These are phyloP conservation scores for Folsomia candida DNA, from an alignment of 2,888 invertebrate species.

Conservation along the genomic window DNA sequence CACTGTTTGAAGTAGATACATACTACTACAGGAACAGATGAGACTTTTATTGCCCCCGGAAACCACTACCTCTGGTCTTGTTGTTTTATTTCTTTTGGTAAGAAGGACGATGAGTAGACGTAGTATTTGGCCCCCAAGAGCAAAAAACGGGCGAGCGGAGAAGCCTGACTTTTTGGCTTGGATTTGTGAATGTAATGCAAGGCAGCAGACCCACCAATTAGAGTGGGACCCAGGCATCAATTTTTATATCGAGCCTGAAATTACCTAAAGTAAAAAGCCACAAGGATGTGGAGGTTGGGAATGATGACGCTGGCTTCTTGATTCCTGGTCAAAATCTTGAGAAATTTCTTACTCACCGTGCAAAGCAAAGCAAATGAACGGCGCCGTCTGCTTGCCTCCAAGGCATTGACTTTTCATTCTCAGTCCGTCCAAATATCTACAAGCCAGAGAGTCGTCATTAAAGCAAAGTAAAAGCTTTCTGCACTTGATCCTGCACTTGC, in stretches of 20 bases:
- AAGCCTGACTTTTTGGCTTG: no score
- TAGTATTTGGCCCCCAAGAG: no score
- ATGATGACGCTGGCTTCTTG: background rate
- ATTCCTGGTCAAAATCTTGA: slow-evolving; percentile 2
- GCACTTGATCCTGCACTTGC: background rate
- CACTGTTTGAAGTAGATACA: no score
- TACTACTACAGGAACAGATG: no score
- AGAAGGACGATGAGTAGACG: no score
- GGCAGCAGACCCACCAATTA: slow-evolving; percentile 50
- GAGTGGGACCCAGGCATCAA: slow-evolving; percentile 47
- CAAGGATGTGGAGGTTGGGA: no score
- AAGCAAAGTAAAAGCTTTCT: background rate
- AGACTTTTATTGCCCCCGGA: background rate
- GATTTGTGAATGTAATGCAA: background rate
- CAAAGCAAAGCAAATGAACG: slow-evolving; percentile 51
- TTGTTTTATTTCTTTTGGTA: background rate
- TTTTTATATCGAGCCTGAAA: slow-evolving; percentile 52
- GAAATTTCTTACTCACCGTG: background rate
- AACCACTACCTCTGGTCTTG: background rate
- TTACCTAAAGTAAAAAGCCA: slow-evolving; percentile 32
- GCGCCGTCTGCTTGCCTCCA: slow-evolving; percentile 50
- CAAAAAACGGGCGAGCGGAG: background rate
- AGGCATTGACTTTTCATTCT: slow-evolving; percentile 41
- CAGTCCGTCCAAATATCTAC: background rate
- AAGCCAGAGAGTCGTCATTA: slow-evolving; percentile 18